Percentiles rank a stretch among this genome's conserved stretches.
These are phyloP conservation scores for Spermophilus dauricus DNA, from an alignment of 2,113 vertebrate species.

Conservation along the genomic window DNA sequence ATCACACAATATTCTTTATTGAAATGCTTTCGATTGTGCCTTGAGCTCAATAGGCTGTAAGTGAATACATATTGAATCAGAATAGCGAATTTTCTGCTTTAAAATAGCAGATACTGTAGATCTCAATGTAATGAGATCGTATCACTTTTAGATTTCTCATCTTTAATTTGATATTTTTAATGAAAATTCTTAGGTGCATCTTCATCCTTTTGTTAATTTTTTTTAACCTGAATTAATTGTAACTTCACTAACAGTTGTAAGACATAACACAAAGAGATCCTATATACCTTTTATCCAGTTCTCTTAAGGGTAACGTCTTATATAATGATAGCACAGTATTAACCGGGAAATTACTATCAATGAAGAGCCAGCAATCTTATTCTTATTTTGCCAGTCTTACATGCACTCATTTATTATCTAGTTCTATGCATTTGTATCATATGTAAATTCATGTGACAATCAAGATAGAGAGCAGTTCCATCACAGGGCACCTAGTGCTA, in stretches of 20 bases:
- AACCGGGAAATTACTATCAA: neutral
- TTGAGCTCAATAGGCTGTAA: neutral
- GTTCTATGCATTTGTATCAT: neutral
- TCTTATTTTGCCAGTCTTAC: neutral
- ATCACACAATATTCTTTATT: constrained; percentile 58
- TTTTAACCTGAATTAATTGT: constrained; percentile 20
- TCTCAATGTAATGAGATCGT: neutral
- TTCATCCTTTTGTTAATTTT: neutral
- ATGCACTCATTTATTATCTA: neutral
- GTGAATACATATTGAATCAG: constrained; percentile 41
- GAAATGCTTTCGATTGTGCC: neutral
- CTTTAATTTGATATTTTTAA: constrained; percentile 37
- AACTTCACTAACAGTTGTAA: neutral
- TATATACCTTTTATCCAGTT: neutral
- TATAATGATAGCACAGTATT: neutral
- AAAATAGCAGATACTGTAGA: neutral
- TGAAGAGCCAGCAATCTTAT: neutral
- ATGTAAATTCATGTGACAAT: neutral
- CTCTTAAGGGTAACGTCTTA: neutral
- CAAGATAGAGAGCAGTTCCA: neutral
- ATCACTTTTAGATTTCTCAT: neutral
- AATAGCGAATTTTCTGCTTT: constrained; percentile 42
- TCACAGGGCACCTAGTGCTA: neutral
- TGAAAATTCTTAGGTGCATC: neutral
- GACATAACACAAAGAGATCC: neutral